phyloP scores from a whole-genome alignment of 2,113 vertebrate genomes.

The Heptranchias perlo region DNA sequence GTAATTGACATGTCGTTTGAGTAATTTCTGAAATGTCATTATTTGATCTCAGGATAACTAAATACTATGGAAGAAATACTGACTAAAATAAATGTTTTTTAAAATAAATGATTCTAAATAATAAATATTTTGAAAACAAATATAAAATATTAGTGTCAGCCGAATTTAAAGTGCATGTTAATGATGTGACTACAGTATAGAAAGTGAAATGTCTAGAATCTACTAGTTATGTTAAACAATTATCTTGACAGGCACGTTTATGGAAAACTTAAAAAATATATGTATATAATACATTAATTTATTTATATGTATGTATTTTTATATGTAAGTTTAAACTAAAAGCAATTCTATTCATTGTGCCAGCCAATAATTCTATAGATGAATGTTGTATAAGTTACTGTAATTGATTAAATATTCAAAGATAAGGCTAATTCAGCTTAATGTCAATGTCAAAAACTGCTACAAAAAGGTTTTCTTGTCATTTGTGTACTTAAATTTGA shows the following conservation, averaged over 20 bases:
- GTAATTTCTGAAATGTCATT: not conserved
- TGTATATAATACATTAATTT: too few relatives aligned
- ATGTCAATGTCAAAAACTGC: not conserved
- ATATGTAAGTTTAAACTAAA: not conserved
- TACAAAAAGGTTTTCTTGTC: not conserved
- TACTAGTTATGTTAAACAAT: not conserved
- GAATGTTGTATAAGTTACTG: not conserved
- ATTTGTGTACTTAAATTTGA: constrained; percentile 15
- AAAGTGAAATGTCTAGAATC: not conserved
- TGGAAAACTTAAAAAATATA: too few relatives aligned
- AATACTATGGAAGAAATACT: not conserved
- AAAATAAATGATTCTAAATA: not conserved
- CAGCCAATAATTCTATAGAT: not conserved
- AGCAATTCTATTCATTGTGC: constrained; percentile 6
- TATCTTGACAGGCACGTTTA: not conserved
- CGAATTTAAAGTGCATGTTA: not conserved
- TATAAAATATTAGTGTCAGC: not conserved
- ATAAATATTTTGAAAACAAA: not conserved
- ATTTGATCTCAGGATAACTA: not conserved
- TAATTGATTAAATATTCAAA: constrained; percentile 14
- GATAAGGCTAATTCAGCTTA: not conserved
- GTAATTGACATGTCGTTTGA: too few relatives aligned
- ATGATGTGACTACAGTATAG: not conserved
- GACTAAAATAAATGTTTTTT: not conserved
- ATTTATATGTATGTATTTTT: not conserved